Percentiles rank a stretch among this genome's conserved stretches.
Conservation (phyloP, 2,797 vertebrate species). For the Rhinoraja longicauda region DNA sequence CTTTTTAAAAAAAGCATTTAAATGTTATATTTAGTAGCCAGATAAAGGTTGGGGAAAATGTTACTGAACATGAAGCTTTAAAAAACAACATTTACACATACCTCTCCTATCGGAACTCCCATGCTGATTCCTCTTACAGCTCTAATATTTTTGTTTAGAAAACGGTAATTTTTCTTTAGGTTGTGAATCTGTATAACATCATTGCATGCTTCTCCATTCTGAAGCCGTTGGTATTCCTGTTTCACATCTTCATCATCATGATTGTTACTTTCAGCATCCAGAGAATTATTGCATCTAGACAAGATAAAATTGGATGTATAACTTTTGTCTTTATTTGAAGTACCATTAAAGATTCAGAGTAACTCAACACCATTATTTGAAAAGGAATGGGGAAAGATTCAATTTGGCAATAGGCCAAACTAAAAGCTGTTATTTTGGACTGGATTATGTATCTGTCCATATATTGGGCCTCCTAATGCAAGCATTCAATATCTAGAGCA, state of each 20-base stretch:
- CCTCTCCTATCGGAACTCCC: conserved; percentile 58
- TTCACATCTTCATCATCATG: conserved; percentile 54
- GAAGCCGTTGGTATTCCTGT: conserved; percentile 51
- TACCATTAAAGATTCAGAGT: not conserved
- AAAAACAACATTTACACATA: conserved; percentile 41
- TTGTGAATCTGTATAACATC: conserved; percentile 54
- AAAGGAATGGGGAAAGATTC: not conserved
- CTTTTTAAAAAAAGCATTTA: not conserved
- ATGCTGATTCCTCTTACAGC: conserved; percentile 55
- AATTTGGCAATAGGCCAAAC: not conserved
- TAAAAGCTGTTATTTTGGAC: not conserved
- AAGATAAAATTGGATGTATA: not conserved
- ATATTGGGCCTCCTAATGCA: not conserved
- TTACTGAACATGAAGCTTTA: not conserved
- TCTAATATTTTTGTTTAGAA: conserved; percentile 45
- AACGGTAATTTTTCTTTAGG: conserved; percentile 52
- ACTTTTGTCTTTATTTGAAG: not conserved
- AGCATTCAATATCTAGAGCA: not conserved
- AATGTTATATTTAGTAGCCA: not conserved
- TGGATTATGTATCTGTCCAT: not conserved
- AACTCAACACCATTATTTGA: not conserved
- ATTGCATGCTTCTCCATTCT: conserved; percentile 47
- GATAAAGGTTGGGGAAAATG: not conserved
- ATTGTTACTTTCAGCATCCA: not conserved
- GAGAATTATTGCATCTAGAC: not conserved